Base-by-base conservation (phyloP, 1,140 invertebrate genomes). In the Nilaparvata lugens region DNA sequence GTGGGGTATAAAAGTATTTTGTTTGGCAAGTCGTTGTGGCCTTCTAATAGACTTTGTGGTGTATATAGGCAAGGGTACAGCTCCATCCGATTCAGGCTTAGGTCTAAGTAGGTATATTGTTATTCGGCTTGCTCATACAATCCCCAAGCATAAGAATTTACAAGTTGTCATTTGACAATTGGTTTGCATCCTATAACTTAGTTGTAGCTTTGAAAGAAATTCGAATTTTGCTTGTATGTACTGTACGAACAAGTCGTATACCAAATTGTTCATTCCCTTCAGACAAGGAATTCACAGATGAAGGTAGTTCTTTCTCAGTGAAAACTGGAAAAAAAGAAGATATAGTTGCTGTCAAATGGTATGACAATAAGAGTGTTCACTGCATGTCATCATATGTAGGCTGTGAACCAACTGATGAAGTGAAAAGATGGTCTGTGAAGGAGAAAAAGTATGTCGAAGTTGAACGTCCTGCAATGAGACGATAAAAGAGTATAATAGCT, bases 1-100 rank as follows among this genome's bases (percentile, higher is more conserved):
- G 45, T 65, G 66, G 64, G 62, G 64, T 16, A 59, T 65, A 31
- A 65, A 31, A n/a, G n/a, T n/a, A n/a, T n/a, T n/a, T n/a, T n/a
- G n/a, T n/a, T n/a, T n/a, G n/a, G n/a, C n/a, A n/a, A 19, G 60
- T 11, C 16, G n/a, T 25, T n/a, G 9, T 61, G 60, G 60, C 16
- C 21, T 62, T 16, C 42, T 55, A 25, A 48, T 42, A 7, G 24
- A 60, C 14, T 62, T 62, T 52, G 58, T 35, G 11, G 43, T 62
- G 3, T 62, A 62, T 23, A n/a, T 40, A 9, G 38, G 38, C n/a
- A 40, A 62, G 62, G 58, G 58, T 24, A 60, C n/a, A 21, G 48
- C 4, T 6, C 61, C 56, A 56, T 6, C 28, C 18, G 16, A 18
- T 14, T 51, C 14, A 28, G 23, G n/a, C 9, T 18, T 63, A 4